Evolutionary conservation across 92 coral and sea anemone genomes (phyloP).

Genomic region (Palythoa grandiflora): DNA sequence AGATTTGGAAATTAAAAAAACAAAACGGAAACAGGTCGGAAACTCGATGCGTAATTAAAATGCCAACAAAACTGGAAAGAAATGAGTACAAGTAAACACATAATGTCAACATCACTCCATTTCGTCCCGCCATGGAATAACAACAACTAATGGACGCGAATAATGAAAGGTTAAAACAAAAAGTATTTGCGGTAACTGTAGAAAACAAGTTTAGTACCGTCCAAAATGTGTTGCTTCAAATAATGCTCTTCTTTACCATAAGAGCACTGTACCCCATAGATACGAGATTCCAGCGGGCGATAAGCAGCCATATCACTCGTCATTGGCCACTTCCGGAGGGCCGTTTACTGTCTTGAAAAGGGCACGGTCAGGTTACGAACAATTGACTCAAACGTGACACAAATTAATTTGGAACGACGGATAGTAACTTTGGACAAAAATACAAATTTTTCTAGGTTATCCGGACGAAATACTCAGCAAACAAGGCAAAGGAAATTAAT

Average conservation of each 20-base stretch:
- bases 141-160: conserved; percentile 27
- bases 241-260: background rate
- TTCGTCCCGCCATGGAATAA: conserved; percentile 2
- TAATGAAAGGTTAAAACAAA: background rate
- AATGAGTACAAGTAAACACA: background rate
- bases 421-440: conserved; percentile 22
- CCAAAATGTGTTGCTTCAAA: background rate
- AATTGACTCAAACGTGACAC: conserved; percentile 46
- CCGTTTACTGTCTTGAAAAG: background rate
- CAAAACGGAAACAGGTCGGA: conserved; percentile 39
- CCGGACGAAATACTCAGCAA: background rate
- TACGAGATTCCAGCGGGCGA: conserved; percentile 38
- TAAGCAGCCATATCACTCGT: conserved; percentile 39
- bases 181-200: conserved; percentile 8
- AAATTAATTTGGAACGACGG: conserved; percentile 36
- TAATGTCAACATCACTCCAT: conserved; percentile 32
- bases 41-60: conserved; percentile 43
- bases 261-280: conserved; percentile 1
- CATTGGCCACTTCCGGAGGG: conserved; percentile 35
- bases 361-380: conserved; percentile 12
- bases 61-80: conserved; percentile 44
- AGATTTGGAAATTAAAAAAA: background rate
- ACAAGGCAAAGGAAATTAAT: background rate
- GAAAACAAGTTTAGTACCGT: background rate
- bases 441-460: background rate